These are phyloP conservation scores for Diachasma alloeum DNA, from an alignment of 1,140 invertebrate genomes.

Conservation along the genomic window DNA sequence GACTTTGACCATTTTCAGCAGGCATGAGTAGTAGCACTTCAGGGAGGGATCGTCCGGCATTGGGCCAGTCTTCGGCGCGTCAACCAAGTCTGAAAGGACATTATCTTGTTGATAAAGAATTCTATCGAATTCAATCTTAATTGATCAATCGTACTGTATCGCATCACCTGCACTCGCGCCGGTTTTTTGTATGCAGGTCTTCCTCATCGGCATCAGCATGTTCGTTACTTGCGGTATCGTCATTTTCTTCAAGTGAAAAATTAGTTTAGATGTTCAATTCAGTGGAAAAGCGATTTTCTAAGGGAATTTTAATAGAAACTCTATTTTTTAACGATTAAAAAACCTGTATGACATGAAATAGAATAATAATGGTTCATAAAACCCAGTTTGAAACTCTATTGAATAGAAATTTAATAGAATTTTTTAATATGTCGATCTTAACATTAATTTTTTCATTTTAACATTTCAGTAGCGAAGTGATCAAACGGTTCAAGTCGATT, in stretches of 20 bases:
- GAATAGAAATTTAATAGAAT: no score
- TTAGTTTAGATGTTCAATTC: not conserved
- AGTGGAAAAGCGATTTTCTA: not conserved
- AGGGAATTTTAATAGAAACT: no score
- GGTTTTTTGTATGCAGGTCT: conserved; percentile 32
- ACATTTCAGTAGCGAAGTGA: no score
- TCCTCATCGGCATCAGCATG: not conserved
- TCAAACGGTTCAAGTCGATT: no score
- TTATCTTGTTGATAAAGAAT: not conserved
- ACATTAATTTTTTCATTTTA: no score
- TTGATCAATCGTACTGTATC: not conserved
- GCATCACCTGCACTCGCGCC: conserved; percentile 28
- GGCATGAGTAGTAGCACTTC: conserved; percentile 38
- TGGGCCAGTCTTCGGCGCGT: conserved; percentile 25
- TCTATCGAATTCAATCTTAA: not conserved
- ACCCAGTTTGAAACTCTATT: no score
- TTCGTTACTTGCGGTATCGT: conserved; percentile 2
- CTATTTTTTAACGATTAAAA: no score
- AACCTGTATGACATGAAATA: no score
- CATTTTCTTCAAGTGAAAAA: conserved; percentile 14
- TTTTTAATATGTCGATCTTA: no score
- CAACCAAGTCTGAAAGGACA: not conserved
- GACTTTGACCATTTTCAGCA: conserved; percentile 39
- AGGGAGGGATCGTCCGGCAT: conserved; percentile 34
- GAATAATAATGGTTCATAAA: no score